Conservation (phyloP, 2,797 vertebrate genomes). For the Brachyrhaphis roseni region DNA sequence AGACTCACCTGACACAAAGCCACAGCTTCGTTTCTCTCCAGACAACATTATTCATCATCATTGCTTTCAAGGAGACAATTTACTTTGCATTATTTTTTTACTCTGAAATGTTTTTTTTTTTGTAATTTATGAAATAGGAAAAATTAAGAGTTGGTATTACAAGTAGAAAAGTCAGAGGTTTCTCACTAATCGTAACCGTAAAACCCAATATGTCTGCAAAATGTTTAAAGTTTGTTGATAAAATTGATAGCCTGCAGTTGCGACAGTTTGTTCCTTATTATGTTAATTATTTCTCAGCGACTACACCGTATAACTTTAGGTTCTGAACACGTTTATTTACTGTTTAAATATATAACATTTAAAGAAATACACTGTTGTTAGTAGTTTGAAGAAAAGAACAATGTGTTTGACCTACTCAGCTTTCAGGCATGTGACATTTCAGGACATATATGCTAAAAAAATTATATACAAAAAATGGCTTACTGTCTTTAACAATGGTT, state of each 20-base stretch:
- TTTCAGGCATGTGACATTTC: not conserved
- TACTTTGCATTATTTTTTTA: not conserved
- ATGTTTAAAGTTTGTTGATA: not conserved
- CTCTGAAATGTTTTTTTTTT: not conserved
- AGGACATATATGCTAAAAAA: not conserved
- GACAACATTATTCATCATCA: not conserved
- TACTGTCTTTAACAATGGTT: constrained; percentile 29
- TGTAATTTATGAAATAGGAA: not conserved
- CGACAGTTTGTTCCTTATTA: not conserved
- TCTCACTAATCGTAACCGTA: too few relatives aligned
- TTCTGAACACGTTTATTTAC: not conserved
- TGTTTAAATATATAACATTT: not conserved
- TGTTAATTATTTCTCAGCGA: not conserved
- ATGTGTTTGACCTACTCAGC: not conserved
- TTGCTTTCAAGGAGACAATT: not conserved
- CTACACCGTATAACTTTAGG: not conserved
- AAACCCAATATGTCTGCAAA: not conserved
- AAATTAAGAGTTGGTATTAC: not conserved
- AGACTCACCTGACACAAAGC: constrained; percentile 43
- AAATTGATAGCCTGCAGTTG: not conserved
- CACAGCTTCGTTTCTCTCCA: not conserved
- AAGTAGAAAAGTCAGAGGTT: not conserved
- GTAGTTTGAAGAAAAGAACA: not conserved
- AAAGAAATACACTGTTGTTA: not conserved
- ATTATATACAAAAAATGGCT: not conserved